Conservation (phyloP, 2,113 vertebrate species). For the Hippolais icterina region DNA sequence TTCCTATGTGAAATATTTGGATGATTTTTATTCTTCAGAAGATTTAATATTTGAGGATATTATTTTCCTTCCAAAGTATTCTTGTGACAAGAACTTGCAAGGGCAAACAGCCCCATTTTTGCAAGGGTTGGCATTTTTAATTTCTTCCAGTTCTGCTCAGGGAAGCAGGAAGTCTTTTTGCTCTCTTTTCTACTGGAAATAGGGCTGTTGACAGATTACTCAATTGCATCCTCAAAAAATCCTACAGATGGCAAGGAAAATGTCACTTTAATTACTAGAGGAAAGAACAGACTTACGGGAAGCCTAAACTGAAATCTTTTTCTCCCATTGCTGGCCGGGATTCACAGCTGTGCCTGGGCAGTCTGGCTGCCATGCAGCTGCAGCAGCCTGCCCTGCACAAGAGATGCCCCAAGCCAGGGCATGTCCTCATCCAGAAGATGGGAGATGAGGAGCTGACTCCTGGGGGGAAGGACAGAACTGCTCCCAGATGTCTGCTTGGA, state of each 20-base stretch:
- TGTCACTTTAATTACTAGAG: constrained; percentile 42
- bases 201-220: constrained; percentile 23
- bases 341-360: not conserved
- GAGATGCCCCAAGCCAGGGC: not conserved
- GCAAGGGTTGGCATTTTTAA: not conserved
- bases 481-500: not conserved
- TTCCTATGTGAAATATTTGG: not conserved
- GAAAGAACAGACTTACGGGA: not conserved
- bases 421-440: not conserved
- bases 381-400: not conserved
- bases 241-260: constrained; percentile 54
- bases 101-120: not conserved
- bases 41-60: not conserved
- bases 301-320: not conserved
- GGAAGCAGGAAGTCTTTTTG: not conserved
- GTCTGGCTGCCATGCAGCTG: not conserved
- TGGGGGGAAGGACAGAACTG: not conserved
- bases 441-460: accelerated
- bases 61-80: not conserved
- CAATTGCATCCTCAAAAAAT: constrained; percentile 1
- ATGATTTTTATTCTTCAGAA: not conserved
- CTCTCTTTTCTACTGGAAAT: constrained; percentile 13
- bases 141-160: not conserved
- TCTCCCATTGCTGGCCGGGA: not conserved
- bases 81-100: not conserved